Base-by-base conservation (phyloP, 2,113 vertebrate species). In the Pituophis catenifer region DNA sequence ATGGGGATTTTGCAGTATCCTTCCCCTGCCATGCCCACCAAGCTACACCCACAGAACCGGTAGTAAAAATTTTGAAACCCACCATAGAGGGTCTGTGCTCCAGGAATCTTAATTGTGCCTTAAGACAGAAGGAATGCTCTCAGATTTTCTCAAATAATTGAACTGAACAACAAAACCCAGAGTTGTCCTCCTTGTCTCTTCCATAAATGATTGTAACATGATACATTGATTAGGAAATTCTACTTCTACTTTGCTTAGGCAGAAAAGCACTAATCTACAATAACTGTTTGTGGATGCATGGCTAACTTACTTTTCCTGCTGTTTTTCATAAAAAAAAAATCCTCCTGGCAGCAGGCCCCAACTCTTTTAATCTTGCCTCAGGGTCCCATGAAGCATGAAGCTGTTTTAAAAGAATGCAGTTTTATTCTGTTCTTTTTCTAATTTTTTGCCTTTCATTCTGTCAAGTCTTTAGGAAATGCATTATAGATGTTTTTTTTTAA, bases 91-190 rank as follows among this genome's bases (percentile, higher is more conserved):
- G 90, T 92, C 94, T 95, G 52, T 95, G 54, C 38, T 95, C 86
- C 70, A 81, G 17, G 33, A 52, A 94, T 92, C 81, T 91, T 70
- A 70, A 0, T 88, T 94, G 57, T 91, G 62, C 85, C 38, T 89
- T 90, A 96, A n/a, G 5, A 65, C 81, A 93, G 89, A 75, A 89
- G 92, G 86, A 93, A 95, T 65, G 44, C 54, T 94, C n/a, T 95
- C 92, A 89, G 29, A 93, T 95, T 93, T 33, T 90, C 19, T 88
- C 44, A 65, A 21, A 94, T 50, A 89, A 90, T 21, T 89, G 94
- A 53, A 29, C 38, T 5, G 15, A 70, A 55, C 44, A 21, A 33
- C n/a, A 23, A 24, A 19, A 44, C 1, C 8, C 5, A 24, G 44
- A 26, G 23, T 81, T 26, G 0, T 81, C 21, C 7, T 89, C 6